Conservation (phyloP, 1,140 invertebrate species). For the Hyposmocoma kahamanoa region DNA sequence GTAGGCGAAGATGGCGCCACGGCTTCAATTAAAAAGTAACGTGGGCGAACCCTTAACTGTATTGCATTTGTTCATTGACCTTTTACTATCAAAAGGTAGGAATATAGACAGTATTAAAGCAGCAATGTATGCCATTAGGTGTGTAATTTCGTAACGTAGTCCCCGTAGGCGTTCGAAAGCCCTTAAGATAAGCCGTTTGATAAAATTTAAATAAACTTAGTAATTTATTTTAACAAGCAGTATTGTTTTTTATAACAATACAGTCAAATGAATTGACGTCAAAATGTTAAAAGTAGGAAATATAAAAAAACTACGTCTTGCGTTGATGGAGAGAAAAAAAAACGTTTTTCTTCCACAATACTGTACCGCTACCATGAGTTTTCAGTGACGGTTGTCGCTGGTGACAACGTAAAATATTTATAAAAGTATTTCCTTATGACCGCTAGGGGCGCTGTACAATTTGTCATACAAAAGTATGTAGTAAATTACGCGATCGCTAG, state of each 20-base stretch:
- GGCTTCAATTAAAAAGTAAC: background rate
- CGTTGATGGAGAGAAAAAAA: too few species aligned
- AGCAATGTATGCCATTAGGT: background rate
- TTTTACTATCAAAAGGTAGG: background rate
- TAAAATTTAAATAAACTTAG: slow-evolving; percentile 11
- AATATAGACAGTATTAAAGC: background rate
- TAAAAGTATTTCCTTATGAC: too few species aligned
- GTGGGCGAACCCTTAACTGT: slow-evolving; percentile 6
- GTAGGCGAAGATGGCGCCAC: slow-evolving; percentile 11
- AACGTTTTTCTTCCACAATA: too few species aligned
- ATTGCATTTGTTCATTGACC: background rate
- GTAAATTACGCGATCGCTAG: too few species aligned
- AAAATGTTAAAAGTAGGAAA: background rate
- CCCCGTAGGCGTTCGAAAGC: slow-evolving; percentile 13
- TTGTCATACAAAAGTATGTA: too few species aligned
- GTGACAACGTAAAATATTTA: too few species aligned
- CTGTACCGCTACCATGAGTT: too few species aligned
- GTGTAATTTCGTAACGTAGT: slow-evolving; percentile 1
- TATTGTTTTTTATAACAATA: too few species aligned
- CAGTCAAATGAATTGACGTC: background rate
- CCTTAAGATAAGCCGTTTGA: slow-evolving; percentile 10
- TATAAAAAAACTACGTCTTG: too few species aligned
- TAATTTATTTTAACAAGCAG: too few species aligned
- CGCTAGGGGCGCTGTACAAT: too few species aligned
- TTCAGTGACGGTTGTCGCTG: too few species aligned